These are phyloP conservation scores for Dolichomitus sp. DNA, from an alignment of 2,888 invertebrate species.

Conservation along the genomic window DNA sequence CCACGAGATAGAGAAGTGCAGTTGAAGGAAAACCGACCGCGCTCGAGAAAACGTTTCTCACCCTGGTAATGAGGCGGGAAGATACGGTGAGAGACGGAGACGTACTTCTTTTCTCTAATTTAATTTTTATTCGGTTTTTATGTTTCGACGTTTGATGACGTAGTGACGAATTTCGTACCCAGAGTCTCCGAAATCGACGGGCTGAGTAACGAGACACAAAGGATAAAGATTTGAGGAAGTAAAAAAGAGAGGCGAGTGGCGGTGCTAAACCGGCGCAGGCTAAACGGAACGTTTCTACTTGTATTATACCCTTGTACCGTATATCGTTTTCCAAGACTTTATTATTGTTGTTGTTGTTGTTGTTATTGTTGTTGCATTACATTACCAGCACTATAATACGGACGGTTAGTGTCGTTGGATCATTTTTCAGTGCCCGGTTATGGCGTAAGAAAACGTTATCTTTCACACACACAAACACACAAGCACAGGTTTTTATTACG, in stretches of 20 bases:
- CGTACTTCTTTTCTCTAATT: conserved; percentile 27
- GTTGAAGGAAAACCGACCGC: conserved; percentile 16
- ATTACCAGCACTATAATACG: conserved; percentile 55
- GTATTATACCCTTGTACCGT: conserved; percentile 48
- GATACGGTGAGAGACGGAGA: conserved; percentile 37
- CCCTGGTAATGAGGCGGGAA: background rate
- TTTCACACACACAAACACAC: conserved; percentile 9
- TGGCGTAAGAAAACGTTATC: conserved; percentile 5
- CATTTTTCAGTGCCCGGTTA: conserved; percentile 14
- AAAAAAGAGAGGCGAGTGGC: conserved; percentile 56
- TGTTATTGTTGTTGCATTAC: conserved; percentile 63
- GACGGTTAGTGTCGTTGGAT: conserved; percentile 40
- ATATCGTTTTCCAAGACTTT: conserved; percentile 64
- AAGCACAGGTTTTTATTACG: conserved; percentile 37
- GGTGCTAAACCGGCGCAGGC: conserved; percentile 64
- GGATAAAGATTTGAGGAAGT: background rate
- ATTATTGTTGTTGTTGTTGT: conserved; percentile 67
- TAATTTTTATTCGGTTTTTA: conserved; percentile 1
- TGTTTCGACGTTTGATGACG: background rate
- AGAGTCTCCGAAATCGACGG: background rate
- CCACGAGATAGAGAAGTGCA: conserved; percentile 31
- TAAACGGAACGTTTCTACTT: conserved; percentile 48
- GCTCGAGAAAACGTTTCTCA: conserved; percentile 48
- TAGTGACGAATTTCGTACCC: conserved; percentile 35
- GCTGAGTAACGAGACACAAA: background rate